Evolutionary conservation across 2,113 vertebrate genomes (phyloP).

Genomic region (Mirza zaza): DNA sequence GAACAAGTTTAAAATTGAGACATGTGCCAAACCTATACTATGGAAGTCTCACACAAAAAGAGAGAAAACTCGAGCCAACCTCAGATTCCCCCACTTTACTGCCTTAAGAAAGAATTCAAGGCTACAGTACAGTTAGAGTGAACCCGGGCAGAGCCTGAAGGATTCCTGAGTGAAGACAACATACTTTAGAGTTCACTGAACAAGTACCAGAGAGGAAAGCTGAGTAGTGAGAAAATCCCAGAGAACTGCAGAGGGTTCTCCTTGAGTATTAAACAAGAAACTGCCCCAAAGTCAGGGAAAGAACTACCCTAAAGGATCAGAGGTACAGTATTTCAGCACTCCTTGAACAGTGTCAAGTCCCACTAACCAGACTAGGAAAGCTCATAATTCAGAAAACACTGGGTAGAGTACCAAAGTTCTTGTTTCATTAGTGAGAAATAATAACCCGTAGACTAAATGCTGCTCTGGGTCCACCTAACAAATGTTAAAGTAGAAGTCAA

Average conservation of each 20-base stretch:
- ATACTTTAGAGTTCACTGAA: not conserved
- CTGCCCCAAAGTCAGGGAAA: not conserved
- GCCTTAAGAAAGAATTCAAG: not conserved
- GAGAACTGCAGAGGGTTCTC: not conserved
- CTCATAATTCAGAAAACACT: not conserved
- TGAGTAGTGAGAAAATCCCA: not conserved
- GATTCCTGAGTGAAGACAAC: not conserved
- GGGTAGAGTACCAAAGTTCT: not conserved
- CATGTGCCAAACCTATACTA: not conserved
- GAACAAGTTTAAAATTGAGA: slow-evolving; percentile 5
- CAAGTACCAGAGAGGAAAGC: not conserved
- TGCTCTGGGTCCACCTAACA: not conserved
- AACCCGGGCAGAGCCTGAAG: not conserved
- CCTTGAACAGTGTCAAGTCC: not conserved
- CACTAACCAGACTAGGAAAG: not conserved
- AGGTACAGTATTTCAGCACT: not conserved
- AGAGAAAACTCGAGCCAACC: slow-evolving; percentile 3
- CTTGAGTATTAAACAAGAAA: not conserved
- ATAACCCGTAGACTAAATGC: not conserved
- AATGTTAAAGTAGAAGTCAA: not conserved
- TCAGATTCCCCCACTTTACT: not conserved
- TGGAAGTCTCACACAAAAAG: not conserved
- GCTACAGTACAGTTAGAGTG: not conserved
- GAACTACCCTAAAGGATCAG: not conserved
- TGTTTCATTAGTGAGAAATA: not conserved